phyloP scores from a whole-genome alignment of 2,888 invertebrate genomes.

The Melikaiella ostensackeni region DNA sequence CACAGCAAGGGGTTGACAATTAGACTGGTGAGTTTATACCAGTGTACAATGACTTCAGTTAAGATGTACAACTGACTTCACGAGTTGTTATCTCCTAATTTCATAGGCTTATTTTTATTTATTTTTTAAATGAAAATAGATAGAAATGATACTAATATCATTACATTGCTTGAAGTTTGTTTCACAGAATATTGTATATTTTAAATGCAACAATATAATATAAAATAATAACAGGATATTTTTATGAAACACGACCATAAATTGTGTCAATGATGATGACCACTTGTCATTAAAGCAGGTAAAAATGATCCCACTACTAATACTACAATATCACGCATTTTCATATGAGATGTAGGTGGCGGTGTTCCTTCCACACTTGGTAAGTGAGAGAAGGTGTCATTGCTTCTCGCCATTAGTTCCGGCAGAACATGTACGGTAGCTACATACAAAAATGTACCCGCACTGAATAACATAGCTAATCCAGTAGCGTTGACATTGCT shows the following conservation, averaged over 20 bases:
- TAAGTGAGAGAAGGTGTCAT: conserved; percentile 76
- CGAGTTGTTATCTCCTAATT: too few relatives aligned
- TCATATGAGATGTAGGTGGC: conserved; percentile 80
- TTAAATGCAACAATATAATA: background rate
- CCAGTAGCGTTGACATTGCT: conserved; percentile 95
- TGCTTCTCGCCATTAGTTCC: conserved; percentile 86
- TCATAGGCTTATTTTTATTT: too few relatives aligned
- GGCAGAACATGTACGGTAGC: conserved; percentile 99
- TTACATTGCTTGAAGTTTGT: background rate
- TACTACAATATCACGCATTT: conserved; percentile 87
- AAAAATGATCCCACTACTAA: conserved; percentile 92
- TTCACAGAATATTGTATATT: background rate
- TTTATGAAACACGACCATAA: background rate
- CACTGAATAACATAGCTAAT: conserved; percentile 98
- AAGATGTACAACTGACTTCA: too few relatives aligned
- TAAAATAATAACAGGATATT: background rate
- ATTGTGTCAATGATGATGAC: conserved; percentile 86
- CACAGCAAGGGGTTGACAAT: too few relatives aligned
- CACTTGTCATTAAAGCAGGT: conserved; percentile 93
- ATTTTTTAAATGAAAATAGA: too few relatives aligned
- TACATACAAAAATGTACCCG: conserved; percentile 98
- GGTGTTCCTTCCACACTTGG: conserved; percentile 72
- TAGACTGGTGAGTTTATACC: too few relatives aligned
- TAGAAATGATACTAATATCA: background rate
- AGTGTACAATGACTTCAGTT: too few relatives aligned